Evolutionary conservation across 2,113 vertebrate genomes (phyloP).

Genomic region (Bostrychus sinensis): DNA sequence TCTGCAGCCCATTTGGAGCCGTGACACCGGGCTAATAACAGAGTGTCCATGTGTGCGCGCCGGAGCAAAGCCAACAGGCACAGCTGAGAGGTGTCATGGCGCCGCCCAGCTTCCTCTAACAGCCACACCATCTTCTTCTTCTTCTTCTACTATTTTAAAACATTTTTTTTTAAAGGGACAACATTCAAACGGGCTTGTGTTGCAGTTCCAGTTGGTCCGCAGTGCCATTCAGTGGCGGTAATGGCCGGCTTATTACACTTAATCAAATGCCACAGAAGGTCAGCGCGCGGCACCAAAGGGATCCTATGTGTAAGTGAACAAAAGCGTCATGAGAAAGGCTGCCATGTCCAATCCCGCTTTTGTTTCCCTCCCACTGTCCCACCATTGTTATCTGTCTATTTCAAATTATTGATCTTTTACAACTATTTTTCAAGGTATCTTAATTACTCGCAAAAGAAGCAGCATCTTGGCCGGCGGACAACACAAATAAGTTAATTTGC

Average conservation of each 20-base stretch:
- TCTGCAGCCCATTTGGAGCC: conserved; percentile 79
- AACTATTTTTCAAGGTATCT: conserved; percentile 98
- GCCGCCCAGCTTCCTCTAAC: conserved; percentile 73
- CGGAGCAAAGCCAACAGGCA: conserved; percentile 66
- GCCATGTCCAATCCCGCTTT: not conserved
- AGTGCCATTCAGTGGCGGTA: conserved; percentile 14
- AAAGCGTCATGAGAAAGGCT: conserved; percentile 1
- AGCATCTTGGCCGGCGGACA: conserved; percentile 94
- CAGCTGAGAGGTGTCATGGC: conserved; percentile 77
- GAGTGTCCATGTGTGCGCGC: conserved; percentile 52
- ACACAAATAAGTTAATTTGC: conserved; percentile 99
- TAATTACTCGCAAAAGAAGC: conserved; percentile 98
- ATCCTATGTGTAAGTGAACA: conserved; percentile 29
- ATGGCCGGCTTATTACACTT: conserved; percentile 32
- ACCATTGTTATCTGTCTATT: conserved; percentile 62
- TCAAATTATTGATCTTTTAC: conserved; percentile 76
- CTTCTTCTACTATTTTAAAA: not conserved
- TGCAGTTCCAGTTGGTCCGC: conserved; percentile 32
- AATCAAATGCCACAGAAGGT: conserved; percentile 51
- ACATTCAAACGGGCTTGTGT: conserved; percentile 33
- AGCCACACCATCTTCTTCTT: conserved; percentile 35
- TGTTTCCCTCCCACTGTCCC: not conserved
- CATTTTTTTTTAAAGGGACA: conserved; percentile 48
- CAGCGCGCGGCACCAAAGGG: conserved; percentile 38
- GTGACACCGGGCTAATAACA: conserved; percentile 77